phyloP scores from a whole-genome alignment of 2,113 vertebrate species.

The Brienomyrus brachyistius region DNA sequence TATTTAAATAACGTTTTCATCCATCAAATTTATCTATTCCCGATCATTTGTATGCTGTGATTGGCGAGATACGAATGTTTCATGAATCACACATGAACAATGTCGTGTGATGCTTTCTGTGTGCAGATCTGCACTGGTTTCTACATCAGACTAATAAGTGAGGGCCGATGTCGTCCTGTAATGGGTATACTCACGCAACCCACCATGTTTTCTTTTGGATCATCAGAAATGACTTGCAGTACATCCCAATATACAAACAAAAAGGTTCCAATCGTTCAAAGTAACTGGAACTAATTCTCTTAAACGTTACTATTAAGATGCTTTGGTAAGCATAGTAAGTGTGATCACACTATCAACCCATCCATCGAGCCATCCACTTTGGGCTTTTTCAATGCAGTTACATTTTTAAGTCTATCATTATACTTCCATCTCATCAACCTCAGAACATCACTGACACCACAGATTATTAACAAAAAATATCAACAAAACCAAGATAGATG shows the following conservation, averaged over 20 bases:
- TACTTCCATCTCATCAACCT: neutral
- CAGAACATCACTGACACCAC: neutral
- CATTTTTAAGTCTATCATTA: neutral
- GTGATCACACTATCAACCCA: neutral
- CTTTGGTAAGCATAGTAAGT: neutral
- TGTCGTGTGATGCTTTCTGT: neutral
- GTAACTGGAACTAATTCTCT: neutral
- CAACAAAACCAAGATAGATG: neutral
- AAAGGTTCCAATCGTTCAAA: neutral
- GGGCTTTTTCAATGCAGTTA: neutral
- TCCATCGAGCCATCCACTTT: neutral
- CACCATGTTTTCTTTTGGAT: neutral
- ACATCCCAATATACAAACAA: neutral
- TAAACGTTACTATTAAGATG: neutral
- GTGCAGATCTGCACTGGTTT: neutral
- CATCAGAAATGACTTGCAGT: neutral
- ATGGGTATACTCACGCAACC: neutral
- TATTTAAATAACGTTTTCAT: neutral
- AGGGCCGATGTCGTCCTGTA: neutral
- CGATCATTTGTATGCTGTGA: neutral
- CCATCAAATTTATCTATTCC: neutral
- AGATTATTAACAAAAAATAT: neutral
- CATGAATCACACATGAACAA: neutral
- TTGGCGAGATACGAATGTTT: neutral
- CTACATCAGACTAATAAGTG: neutral